A percentile compares a stretch with the other conserved stretches of the same genome.
phyloP scores from a whole-genome alignment of 2,797 vertebrate genomes.

The Nasua narica region DNA sequence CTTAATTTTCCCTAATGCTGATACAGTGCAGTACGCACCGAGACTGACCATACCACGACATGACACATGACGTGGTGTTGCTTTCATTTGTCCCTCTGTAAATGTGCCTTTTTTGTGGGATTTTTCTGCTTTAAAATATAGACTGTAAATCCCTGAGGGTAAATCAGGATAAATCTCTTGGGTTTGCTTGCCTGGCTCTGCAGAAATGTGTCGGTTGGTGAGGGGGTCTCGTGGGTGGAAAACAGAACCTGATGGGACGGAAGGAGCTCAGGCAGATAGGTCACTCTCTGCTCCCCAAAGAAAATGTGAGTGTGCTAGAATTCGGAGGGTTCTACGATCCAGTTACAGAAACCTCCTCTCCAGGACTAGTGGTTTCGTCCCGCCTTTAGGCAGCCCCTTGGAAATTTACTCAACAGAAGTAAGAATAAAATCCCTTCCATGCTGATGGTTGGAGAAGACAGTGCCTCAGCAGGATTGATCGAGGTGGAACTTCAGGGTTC shows the following conservation, averaged over 20 bases:
- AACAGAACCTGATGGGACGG: background rate
- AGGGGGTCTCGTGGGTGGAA: background rate
- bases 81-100: conserved; percentile 26
- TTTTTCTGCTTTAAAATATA: conserved; percentile 37
- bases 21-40: background rate
- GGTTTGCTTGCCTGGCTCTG: background rate
- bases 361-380: background rate
- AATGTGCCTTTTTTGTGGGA: conserved; percentile 6
- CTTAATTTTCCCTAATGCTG: conserved; percentile 80
- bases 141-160: background rate
- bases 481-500: background rate
- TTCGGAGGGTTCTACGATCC: background rate
- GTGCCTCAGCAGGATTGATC: background rate
- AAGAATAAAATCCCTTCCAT: background rate
- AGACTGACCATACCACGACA: conserved; percentile 39
- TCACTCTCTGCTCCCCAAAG: background rate
- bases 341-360: background rate
- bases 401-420: background rate
- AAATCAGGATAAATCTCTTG: background rate
- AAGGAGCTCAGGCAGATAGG: background rate
- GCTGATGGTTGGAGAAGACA: background rate
- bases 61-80: background rate
- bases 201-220: background rate
- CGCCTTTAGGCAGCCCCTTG: background rate
- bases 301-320: background rate